phyloP scores from a whole-genome alignment of 2,888 invertebrate species.

The Idaea dimidiata region DNA sequence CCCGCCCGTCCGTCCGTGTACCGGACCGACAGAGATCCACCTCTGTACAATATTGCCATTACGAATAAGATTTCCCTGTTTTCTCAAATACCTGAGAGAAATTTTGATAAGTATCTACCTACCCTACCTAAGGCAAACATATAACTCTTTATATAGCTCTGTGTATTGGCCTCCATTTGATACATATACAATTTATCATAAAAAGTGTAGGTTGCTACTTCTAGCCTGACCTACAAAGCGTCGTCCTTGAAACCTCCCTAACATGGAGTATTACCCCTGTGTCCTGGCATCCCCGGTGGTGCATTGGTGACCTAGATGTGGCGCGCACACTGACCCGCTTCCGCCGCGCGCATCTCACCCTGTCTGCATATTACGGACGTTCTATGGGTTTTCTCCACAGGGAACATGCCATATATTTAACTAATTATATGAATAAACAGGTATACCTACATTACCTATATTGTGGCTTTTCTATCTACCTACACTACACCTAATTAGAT shows the following conservation, averaged over 20 bases:
- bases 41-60: conserved; percentile 2
- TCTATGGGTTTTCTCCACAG: conserved; percentile 9
- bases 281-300: conserved; percentile 28
- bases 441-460: too few species aligned
- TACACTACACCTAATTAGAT: too few species aligned
- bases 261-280: neutral
- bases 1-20: conserved; percentile 20
- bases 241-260: neutral
- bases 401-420: neutral
- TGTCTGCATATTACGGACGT: neutral
- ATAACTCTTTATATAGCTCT: neutral
- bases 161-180: neutral
- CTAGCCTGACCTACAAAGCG: neutral
- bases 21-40: neutral
- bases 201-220: neutral
- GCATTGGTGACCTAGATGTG: conserved; percentile 74
- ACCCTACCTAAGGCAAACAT: neutral
- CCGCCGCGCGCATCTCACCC: conserved; percentile 27
- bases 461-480: too few species aligned
- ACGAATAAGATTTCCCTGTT: neutral
- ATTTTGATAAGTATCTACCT: neutral
- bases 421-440: neutral
- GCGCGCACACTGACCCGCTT: conserved; percentile 64
- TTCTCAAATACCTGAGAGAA: neutral
- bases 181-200: neutral